Base-by-base conservation (phyloP, 30 jellyfish, hydroid and myxozoan species). In the Chrysaora quinquecirrha region DNA sequence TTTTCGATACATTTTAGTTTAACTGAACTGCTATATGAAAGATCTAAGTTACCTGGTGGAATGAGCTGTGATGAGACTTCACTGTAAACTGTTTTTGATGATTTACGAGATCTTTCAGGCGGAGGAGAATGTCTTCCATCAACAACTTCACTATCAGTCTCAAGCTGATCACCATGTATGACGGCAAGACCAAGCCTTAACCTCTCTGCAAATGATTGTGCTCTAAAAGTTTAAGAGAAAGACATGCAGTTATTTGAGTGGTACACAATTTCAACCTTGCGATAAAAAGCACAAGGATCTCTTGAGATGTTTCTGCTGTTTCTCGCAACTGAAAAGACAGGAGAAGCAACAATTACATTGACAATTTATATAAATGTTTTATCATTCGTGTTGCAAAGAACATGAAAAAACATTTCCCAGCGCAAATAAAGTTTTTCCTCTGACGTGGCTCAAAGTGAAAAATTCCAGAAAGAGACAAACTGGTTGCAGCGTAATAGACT, bases 111-210 rank as follows among this genome's bases (percentile, higher is more conserved):
- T 34, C 92, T 76, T 28, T 78, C 95, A 2, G 97, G 96, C 11
- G 99, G 99, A 0, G 99, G 99, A 0, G 99, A 95, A 69, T 95
- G 96, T 29, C 99, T 52, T 19, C 99, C 99, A 88, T 95, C 99
- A 47, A 96, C 91, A 20, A 72, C 48, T 30, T 95, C 99, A 49
- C 97, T 89, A 23, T 95, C 99, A 25, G 93, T 80, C 34, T 82
- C 98, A 0, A 60, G 50, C 18, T 88, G 99, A 30, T 95, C 99
- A 1, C 99, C 99, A 75, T 95, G 99, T 50, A 95, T 96, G 1
- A 95, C 99, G 43, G 99, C 99, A 30, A 95, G 86, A 62, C 96
- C 92, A 18, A 95, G 84, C 30, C 96, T 96, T 0, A 95, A 83
- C 25, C 99, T 87, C 60, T 95, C 99, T 43, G 99, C 99, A 84